Base-by-base conservation (phyloP, 1,140 invertebrate species). In the Psilanteris sp. region DNA sequence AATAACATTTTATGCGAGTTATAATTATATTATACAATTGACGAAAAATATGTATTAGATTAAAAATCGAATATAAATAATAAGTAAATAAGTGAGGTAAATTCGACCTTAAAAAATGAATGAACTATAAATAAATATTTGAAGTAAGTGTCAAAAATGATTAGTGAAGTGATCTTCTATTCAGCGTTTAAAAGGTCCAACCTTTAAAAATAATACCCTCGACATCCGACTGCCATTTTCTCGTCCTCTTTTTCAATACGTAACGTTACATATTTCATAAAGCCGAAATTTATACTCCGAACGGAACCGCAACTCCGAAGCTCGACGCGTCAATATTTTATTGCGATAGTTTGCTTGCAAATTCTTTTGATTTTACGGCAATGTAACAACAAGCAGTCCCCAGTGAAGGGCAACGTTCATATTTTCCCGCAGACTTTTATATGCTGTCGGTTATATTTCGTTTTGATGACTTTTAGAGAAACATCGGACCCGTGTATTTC, bases 301-400 rank as follows among this genome's bases (percentile, higher is more conserved):
- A 7, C 18, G 16, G 1, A 39, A 64, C 52, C 57, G 7, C 31
- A 68, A 44, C 46, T 61, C 34, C 18, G 34, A 10, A 55, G 13
- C 66, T 52, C 71, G 52, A 8, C 74, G 67, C 79, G 79, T 79
- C 79, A 79, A 83, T 82, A 80, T 81, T 83, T 81, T 80, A 82
- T 81, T 79, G 68, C 78, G 54, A 67, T 55, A 66, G 54, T 74
- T 54, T 54, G 44, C 81, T 83, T 84, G 85, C 82, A 85, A 86
- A 87, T 87, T 74, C 44, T 34, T 32, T 54, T 75, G 79, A 84
- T 85, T 86, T 86, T 86, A 86, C 75, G 86, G 86, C 79, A 82
- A 87, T 87, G 83, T 86, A 87, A 86, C 79, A 72, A 57, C 57
- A 52, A 37, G 16, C 14, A n/a, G 20, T 52, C 39, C 31, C 55